A percentile compares a stretch with the other conserved stretches of the same genome.
phyloP scores from a whole-genome alignment of 2,113 vertebrate genomes.

The Motacilla alba region DNA sequence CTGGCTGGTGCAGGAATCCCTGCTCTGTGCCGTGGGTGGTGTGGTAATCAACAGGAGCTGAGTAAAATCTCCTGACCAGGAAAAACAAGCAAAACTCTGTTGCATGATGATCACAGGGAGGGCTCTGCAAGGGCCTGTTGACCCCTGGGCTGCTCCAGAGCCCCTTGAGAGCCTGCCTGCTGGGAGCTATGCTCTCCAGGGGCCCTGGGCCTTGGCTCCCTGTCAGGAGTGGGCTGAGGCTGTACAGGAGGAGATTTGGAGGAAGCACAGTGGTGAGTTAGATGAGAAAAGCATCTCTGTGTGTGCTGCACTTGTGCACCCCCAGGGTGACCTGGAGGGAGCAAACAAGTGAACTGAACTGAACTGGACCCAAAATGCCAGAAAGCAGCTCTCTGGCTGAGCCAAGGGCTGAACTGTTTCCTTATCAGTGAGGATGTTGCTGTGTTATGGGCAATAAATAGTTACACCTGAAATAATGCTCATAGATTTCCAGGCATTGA shows the following conservation, averaged over 20 bases:
- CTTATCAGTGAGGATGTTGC: neutral
- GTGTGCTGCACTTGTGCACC: neutral
- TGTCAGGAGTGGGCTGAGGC: neutral
- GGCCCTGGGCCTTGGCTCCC: neutral
- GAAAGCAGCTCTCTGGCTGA: neutral
- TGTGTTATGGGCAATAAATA: neutral
- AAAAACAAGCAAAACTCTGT: neutral
- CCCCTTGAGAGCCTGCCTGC: fast-evolving
- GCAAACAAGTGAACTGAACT: neutral
- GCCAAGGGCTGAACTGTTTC: neutral
- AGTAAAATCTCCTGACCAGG: neutral
- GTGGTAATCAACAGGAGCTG: neutral
- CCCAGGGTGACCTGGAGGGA: neutral
- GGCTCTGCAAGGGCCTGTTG: neutral
- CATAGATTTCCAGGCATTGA: constrained; percentile 19
- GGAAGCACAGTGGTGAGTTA: neutral
- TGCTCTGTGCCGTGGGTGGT: neutral
- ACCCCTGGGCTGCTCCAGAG: neutral
- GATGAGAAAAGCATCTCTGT: neutral
- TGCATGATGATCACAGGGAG: neutral
- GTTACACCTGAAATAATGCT: neutral
- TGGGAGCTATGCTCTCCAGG: neutral
- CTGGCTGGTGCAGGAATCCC: neutral
- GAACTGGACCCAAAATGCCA: neutral
- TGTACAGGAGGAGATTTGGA: neutral